phyloP scores from a whole-genome alignment of 2,113 vertebrate species.

The Tauraco erythrolophus region DNA sequence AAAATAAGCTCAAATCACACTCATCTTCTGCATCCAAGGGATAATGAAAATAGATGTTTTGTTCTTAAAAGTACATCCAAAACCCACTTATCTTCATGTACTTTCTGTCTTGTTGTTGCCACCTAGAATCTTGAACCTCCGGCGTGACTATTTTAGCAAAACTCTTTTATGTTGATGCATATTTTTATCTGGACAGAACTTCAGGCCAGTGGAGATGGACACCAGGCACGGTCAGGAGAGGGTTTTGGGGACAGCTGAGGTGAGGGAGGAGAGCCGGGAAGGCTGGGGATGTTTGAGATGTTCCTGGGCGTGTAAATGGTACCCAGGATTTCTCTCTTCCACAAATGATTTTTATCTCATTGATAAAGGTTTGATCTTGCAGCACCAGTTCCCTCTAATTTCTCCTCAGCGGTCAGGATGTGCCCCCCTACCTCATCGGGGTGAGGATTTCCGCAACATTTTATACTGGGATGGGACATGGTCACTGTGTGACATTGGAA shows the following conservation, averaged over 20 bases:
- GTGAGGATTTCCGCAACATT: neutral
- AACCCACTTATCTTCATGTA: neutral
- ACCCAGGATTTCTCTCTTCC: neutral
- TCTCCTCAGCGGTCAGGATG: neutral
- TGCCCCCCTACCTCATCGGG: neutral
- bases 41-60: neutral
- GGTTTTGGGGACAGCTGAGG: neutral
- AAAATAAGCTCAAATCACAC: neutral
- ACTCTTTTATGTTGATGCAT: neutral
- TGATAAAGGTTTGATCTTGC: neutral
- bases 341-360: neutral
- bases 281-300: neutral
- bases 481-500: rapidly evolving
- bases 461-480: neutral
- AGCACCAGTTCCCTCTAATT: neutral
- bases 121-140: neutral
- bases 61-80: neutral
- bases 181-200: neutral
- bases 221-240: neutral
- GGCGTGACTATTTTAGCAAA: neutral
- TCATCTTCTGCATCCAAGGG: neutral
- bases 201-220: neutral
- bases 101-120: neutral
- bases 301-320: neutral
- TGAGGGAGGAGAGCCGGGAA: neutral